These are phyloP conservation scores for Rhagophthalmus giganteus DNA, from an alignment of 2,888 invertebrate genomes.

Conservation along the genomic window DNA sequence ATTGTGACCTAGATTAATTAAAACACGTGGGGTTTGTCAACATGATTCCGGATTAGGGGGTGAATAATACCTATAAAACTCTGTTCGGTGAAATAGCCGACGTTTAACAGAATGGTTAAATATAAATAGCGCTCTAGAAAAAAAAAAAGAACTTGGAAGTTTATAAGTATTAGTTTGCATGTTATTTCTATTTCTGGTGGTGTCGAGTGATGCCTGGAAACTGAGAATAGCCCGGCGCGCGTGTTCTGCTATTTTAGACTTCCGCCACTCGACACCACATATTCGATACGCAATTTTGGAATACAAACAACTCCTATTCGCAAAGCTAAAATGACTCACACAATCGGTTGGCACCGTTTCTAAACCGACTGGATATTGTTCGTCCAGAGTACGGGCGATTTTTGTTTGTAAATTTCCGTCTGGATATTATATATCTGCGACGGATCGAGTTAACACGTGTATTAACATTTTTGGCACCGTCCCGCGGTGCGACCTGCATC, in stretches of 20 bases:
- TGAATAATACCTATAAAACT: background rate
- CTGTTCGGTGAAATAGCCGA: background rate
- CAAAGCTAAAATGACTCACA: too few species aligned
- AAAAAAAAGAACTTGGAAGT: constrained; percentile 15
- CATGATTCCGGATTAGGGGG: constrained; percentile 6
- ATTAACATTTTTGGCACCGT: too few species aligned
- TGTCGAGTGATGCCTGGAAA: constrained; percentile 43
- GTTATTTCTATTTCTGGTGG: constrained; percentile 42
- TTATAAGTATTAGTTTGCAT: constrained; percentile 36
- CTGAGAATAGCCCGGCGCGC: constrained; percentile 41
- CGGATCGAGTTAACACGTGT: too few species aligned
- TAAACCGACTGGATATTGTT: too few species aligned
- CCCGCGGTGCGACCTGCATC: too few species aligned
- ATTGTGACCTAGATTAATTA: too few species aligned
- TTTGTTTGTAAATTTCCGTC: too few species aligned
- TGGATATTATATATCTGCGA: too few species aligned
- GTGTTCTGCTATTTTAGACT: constrained; percentile 43
- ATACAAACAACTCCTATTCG: constrained; percentile 9
- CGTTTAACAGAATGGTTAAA: background rate
- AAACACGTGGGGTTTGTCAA: too few species aligned
- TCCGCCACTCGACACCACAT: constrained; percentile 43
- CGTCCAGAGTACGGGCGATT: too few species aligned
- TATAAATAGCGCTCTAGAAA: background rate
- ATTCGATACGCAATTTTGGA: constrained; percentile 34
- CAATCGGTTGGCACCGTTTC: too few species aligned